Evolutionary conservation across 2,797 vertebrate genomes (phyloP).

Genomic region (Adrianichthys oophorus): DNA sequence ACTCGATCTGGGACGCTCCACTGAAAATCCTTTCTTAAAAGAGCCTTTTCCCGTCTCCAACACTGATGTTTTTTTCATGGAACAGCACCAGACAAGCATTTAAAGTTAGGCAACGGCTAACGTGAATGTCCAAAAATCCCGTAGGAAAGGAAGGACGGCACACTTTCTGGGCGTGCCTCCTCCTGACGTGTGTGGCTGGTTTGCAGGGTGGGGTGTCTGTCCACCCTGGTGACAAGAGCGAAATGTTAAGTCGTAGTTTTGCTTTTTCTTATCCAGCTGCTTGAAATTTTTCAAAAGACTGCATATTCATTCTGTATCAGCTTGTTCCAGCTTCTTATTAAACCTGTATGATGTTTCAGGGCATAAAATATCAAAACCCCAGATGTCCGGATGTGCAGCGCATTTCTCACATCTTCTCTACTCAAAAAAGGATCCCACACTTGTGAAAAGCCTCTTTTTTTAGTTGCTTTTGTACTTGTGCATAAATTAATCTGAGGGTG

Average conservation of each 20-base stretch:
- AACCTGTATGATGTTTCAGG: conserved; percentile 17
- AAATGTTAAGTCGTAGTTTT: conserved; percentile 3
- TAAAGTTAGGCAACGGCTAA: conserved; percentile 31
- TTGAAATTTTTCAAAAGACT: not conserved
- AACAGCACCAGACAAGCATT: conserved; percentile 27
- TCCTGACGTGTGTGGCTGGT: conserved; percentile 47
- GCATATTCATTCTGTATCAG: conserved; percentile 7
- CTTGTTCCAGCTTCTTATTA: conserved; percentile 16
- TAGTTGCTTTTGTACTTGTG: conserved; percentile 17
- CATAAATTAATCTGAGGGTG: conserved; percentile 37
- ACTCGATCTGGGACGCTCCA: not conserved
- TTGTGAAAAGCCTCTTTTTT: conserved; percentile 19
- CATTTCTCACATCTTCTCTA: not conserved
- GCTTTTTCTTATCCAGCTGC: not conserved
- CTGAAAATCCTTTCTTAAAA: conserved; percentile 13
- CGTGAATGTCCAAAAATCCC: conserved; percentile 28
- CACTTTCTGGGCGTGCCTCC: conserved; percentile 42
- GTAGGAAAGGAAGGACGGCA: conserved; percentile 34
- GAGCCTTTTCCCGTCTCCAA: conserved; percentile 16
- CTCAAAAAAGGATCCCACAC: not conserved
- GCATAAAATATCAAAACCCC: conserved; percentile 8
- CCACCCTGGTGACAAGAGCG: conserved; percentile 1
- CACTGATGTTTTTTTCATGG: conserved; percentile 18
- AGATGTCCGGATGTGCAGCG: not conserved
- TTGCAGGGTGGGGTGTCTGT: conserved; percentile 48